These are phyloP conservation scores for Lichenostomus cassidix DNA, from an alignment of 2,113 vertebrate species.

Conservation along the genomic window DNA sequence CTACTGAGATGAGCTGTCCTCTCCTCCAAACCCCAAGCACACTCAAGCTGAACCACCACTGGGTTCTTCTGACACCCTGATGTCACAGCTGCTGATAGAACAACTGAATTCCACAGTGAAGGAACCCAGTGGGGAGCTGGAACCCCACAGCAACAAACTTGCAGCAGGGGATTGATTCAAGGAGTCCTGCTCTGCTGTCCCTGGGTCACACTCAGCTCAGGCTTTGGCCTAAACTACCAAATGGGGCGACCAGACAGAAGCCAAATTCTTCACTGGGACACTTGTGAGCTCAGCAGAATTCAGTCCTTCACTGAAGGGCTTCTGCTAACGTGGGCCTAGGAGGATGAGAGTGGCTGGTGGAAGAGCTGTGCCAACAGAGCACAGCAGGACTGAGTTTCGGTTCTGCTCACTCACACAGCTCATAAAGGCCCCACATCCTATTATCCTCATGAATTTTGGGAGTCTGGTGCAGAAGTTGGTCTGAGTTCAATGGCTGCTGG, in stretches of 20 bases:
- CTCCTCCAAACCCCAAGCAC: too few species aligned
- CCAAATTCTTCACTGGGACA: neutral
- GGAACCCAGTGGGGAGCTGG: neutral
- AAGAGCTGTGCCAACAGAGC: neutral
- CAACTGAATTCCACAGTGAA: neutral
- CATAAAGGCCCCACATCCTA: neutral
- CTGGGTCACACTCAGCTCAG: neutral
- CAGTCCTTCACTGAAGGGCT: neutral
- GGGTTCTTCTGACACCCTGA: neutral
- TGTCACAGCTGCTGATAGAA: neutral
- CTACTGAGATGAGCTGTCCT: neutral
- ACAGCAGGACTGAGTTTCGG: fast-evolving
- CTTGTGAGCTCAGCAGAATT: neutral
- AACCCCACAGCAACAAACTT: neutral
- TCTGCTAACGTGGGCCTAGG: neutral
- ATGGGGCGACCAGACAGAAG: neutral
- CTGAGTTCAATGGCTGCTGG: neutral
- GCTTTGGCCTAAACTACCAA: neutral
- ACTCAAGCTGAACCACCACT: neutral
- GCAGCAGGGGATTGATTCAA: neutral
- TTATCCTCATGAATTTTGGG: neutral
- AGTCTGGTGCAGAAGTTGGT: neutral
- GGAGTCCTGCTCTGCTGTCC: neutral
- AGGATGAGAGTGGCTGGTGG: neutral
- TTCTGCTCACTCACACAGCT: neutral